Percentiles rank a stretch among this genome's conserved stretches.
Conservation (phyloP, 2,797 vertebrate species). For the Epinephelus coioides region DNA sequence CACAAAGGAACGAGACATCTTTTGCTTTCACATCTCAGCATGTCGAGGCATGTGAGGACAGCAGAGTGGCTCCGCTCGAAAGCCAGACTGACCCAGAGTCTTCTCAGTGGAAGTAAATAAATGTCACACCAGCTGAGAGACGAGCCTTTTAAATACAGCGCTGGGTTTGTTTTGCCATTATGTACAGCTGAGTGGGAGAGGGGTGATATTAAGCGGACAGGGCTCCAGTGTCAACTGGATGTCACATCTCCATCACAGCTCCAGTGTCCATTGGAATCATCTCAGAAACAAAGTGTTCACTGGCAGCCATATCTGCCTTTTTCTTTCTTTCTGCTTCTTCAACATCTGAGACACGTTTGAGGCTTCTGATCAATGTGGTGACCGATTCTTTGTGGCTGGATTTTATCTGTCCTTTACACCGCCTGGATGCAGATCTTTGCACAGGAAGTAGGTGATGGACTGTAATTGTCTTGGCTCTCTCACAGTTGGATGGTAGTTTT, state of each 20-base stretch:
- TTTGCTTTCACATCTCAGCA: neutral
- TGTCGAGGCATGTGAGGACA: neutral
- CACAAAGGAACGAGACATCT: neutral
- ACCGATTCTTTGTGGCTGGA: no score
- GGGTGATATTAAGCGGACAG: neutral
- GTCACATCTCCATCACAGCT: neutral
- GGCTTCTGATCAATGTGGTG: no score
- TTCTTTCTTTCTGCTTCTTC: no score
- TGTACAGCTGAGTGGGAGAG: neutral
- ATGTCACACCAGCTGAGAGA: conserved; percentile 21
- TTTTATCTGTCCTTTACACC: no score
- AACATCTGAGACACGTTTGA: no score
- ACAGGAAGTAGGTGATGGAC: no score
- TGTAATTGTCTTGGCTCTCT: no score
- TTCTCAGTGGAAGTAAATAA: conserved; percentile 14
- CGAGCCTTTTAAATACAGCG: neutral
- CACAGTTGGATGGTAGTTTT: no score
- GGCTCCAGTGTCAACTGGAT: neutral
- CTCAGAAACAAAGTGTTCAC: neutral
- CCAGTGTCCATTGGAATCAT: neutral
- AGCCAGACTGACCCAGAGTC: neutral
- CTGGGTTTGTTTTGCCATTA: neutral
- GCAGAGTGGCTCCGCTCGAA: neutral
- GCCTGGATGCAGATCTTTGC: no score
- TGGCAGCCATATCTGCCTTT: neutral